Conservation (phyloP, 2,113 vertebrate species). For the Phyllostomus hastatus region DNA sequence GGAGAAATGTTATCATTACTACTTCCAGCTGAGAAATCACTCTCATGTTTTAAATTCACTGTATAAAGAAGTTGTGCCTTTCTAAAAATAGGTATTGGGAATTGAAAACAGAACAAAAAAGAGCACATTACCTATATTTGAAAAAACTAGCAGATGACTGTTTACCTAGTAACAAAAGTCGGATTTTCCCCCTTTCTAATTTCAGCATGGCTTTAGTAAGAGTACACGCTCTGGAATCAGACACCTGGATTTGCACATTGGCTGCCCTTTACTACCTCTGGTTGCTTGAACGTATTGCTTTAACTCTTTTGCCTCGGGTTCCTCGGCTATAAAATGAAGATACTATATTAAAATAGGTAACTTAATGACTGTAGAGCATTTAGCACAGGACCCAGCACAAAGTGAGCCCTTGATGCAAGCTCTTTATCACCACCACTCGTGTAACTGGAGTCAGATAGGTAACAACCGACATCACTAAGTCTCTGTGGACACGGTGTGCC, state of each 20-base stretch:
- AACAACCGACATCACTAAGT: not conserved
- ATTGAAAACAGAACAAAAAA: not conserved
- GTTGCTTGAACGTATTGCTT: not conserved
- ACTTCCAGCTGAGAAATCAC: not conserved
- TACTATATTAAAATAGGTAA: not conserved
- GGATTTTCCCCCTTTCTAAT: not conserved
- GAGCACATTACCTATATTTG: not conserved
- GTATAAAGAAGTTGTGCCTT: not conserved
- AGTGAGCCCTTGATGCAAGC: not conserved
- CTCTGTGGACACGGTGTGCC: not conserved
- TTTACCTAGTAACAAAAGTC: not conserved
- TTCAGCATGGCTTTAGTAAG: not conserved
- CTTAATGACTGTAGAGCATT: not conserved
- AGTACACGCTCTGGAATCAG: not conserved
- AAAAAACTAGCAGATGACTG: not conserved
- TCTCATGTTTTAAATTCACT: not conserved
- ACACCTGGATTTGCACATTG: not conserved
- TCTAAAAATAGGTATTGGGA: not conserved
- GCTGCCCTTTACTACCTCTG: not conserved
- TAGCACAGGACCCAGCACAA: not conserved
- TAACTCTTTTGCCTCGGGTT: not conserved
- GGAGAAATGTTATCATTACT: not conserved
- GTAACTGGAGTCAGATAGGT: not conserved
- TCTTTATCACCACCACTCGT: not conserved
- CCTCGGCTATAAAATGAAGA: not conserved